Evolutionary conservation across 1,140 invertebrate genomes (phyloP).

Genomic region (Grapholita molesta): DNA sequence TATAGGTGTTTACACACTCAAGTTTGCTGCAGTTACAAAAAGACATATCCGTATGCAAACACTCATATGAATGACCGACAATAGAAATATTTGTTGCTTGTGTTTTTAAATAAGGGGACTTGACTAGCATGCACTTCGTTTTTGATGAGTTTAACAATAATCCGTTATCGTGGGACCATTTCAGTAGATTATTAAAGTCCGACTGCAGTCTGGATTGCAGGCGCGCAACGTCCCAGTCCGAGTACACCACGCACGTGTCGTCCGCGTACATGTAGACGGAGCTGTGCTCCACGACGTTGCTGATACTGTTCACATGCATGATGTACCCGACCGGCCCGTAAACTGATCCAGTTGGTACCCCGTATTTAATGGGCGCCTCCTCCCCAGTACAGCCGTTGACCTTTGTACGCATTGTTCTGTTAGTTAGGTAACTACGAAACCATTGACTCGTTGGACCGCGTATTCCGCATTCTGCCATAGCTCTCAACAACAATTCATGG

Average conservation of each 20-base stretch:
- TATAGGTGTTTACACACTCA: background rate
- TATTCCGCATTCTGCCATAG: constrained; percentile 26
- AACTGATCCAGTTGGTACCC: constrained; percentile 26
- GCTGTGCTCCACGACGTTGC: constrained; percentile 18
- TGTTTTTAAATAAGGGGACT: background rate
- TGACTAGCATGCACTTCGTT: background rate
- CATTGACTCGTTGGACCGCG: constrained; percentile 22
- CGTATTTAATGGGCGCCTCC: background rate
- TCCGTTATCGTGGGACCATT: constrained; percentile 10
- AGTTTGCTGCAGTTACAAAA: background rate
- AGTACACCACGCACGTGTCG: constrained; percentile 12
- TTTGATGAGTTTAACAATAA: background rate
- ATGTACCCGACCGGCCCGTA: constrained; percentile 23
- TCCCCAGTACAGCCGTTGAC: background rate
- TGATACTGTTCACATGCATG: constrained; percentile 26
- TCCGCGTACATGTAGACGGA: constrained; percentile 21
- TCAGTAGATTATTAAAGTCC: background rate
- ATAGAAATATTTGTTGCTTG: background rate
- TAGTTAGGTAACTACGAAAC: constrained; percentile 23
- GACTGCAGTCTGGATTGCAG: background rate
- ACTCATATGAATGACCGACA: background rate
- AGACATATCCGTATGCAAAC: background rate
- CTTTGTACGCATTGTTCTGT: background rate
- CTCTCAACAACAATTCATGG: constrained; percentile 10
- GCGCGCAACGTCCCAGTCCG: background rate